These are phyloP conservation scores for Teinopalpus imperialis DNA, from an alignment of 2,888 invertebrate species.

Conservation along the genomic window DNA sequence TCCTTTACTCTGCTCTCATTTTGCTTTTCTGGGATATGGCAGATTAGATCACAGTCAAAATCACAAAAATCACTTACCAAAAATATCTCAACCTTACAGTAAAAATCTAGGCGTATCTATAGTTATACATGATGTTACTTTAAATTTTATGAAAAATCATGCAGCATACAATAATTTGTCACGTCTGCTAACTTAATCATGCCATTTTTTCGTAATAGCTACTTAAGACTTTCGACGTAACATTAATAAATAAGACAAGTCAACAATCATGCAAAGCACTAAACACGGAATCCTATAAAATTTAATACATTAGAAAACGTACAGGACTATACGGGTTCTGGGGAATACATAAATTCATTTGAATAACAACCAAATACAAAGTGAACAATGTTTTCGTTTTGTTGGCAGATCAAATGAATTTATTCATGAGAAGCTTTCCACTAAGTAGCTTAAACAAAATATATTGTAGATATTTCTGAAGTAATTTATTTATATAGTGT, in stretches of 20 bases:
- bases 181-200: constrained; percentile 14
- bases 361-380: constrained; percentile 15
- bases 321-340: constrained; percentile 7
- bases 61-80: constrained; percentile 26
- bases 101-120: constrained; percentile 2
- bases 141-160: constrained; percentile 18
- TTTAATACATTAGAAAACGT: constrained; percentile 12
- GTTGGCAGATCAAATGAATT: constrained; percentile 23
- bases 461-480: constrained; percentile 4
- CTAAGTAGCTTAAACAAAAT: constrained; percentile 16
- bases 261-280: constrained; percentile 24
- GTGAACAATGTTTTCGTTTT: constrained; percentile 8
- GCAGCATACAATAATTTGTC: constrained; percentile 8
- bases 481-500: constrained; percentile 2
- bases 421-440: constrained; percentile 27
- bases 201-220: background rate
- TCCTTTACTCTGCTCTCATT: constrained; percentile 27
- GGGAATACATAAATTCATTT: constrained; percentile 18
- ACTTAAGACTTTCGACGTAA: constrained; percentile 1
- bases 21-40: constrained; percentile 26
- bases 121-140: background rate
- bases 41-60: constrained; percentile 26
- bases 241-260: background rate
- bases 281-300: constrained; percentile 22
- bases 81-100: constrained; percentile 11